These are phyloP conservation scores for Phocides pigmalion DNA, from an alignment of 1,140 invertebrate genomes.

Conservation along the genomic window DNA sequence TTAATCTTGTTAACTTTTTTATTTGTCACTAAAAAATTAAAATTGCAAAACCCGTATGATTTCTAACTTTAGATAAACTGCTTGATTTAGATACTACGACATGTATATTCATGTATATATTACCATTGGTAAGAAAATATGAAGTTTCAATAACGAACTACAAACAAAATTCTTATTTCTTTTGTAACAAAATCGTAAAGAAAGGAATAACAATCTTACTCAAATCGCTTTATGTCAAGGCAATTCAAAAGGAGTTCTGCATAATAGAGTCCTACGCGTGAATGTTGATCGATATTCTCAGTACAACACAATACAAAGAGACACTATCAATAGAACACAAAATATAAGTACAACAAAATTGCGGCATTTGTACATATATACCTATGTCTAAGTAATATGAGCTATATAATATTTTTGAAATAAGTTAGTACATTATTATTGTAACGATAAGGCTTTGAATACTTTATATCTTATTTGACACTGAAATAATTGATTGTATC, in stretches of 20 bases:
- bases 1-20: conserved; percentile 8
- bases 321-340: no score
- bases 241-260: conserved; percentile 23
- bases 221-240: conserved; percentile 14
- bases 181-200: background rate
- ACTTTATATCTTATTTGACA: no score
- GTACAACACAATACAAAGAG: background rate
- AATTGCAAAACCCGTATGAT: no score
- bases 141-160: background rate
- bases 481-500: no score
- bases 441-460: no score
- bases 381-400: no score
- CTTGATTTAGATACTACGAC: no score
- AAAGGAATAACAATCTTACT: background rate
- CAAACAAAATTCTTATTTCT: background rate
- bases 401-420: no score
- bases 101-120: background rate
- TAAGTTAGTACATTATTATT: no score
- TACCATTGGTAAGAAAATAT: background rate
- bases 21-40: background rate
- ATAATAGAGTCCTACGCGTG: conserved; percentile 11
- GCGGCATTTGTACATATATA: background rate
- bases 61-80: no score
- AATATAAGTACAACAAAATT: background rate
- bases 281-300: conserved; percentile 4